A percentile compares a stretch with the other conserved stretches of the same genome.
Conservation (phyloP, 2,113 vertebrate genomes). For the Lasiurus borealis region DNA sequence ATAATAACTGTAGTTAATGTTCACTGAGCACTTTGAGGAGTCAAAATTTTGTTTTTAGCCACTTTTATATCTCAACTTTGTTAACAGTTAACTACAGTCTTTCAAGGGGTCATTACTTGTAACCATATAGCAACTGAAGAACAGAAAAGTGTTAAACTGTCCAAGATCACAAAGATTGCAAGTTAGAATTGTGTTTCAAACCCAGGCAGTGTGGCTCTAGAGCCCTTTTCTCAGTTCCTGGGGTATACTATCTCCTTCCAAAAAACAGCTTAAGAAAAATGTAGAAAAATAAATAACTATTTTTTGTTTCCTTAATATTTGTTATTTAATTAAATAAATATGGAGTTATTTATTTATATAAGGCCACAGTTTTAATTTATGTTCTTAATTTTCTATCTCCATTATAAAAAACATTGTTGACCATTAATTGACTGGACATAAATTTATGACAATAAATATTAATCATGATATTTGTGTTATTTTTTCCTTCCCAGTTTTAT, state of each 20-base stretch:
- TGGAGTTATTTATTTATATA: too few species aligned
- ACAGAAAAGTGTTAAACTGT: not conserved
- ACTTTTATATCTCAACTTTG: not conserved
- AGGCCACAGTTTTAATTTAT: too few species aligned
- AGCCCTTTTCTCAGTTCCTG: not conserved
- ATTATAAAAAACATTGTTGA: not conserved
- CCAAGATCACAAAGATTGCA: not conserved
- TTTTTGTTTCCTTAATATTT: not conserved
- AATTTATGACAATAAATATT: conserved; percentile 54
- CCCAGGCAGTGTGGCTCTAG: not conserved
- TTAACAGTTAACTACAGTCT: not conserved
- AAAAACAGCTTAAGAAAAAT: not conserved
- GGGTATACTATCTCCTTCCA: not conserved
- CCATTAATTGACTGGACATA: not conserved
- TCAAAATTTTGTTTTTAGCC: not conserved
- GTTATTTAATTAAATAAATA: too few species aligned
- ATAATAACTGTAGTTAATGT: not conserved
- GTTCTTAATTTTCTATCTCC: too few species aligned
- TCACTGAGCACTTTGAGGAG: not conserved
- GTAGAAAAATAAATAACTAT: not conserved
- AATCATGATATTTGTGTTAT: conserved; percentile 72
- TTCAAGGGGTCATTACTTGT: not conserved
- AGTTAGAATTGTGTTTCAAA: not conserved
- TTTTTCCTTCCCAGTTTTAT: conserved; percentile 81
- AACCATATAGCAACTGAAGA: not conserved